Base-by-base conservation (phyloP, 2,888 invertebrate species). In the Tanytarsus gracilentus region DNA sequence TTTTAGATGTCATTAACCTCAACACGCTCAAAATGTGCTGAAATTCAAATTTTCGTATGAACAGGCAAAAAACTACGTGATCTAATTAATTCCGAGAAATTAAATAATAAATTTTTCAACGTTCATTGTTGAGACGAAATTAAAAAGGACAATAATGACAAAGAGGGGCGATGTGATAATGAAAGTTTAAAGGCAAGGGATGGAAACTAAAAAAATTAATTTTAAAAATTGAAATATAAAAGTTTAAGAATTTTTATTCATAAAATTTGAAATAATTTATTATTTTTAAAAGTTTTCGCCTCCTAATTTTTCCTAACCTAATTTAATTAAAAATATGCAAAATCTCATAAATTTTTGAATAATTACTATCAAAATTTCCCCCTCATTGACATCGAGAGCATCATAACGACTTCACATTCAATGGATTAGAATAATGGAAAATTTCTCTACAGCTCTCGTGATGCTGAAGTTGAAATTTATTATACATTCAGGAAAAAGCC, bases 11-110 rank as follows among this genome's bases (percentile, higher is more conserved):
- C 44, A 44, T 44, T 44, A 44, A 44, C 44, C 44, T 44, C 21
- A 44, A 5, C 9, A 44, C 18, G 18, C 21, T 9, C 40, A 44
- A 3, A 44, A 9, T 23, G 23, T 4, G 11, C 9, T 21, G 23
- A 18, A 44, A 33, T 36, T 36, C n/a, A 6, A 36, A 8, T 6
- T 36, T 16, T 36, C 7, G 16, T 40, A 6, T 44, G 14, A 14
- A 44, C 23, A 23, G 18, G 18, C 18, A 14, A n/a, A 33, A 14
- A 5, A 36, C 36, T 23, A 11, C 33, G 55, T 55, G 25, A 48
- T 48, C 18, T 11, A 44, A 58, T 58, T 58, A 58, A 58, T 58
- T 58, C 48, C 44, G 18, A 51, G 29, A 58, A 58, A 58, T 58
- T 58, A 27, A 48, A 55, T 40, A 25, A 55, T 55, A 40, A 55